Evolutionary conservation across 2,113 vertebrate genomes (phyloP).

Genomic region (Sapajus apella): DNA sequence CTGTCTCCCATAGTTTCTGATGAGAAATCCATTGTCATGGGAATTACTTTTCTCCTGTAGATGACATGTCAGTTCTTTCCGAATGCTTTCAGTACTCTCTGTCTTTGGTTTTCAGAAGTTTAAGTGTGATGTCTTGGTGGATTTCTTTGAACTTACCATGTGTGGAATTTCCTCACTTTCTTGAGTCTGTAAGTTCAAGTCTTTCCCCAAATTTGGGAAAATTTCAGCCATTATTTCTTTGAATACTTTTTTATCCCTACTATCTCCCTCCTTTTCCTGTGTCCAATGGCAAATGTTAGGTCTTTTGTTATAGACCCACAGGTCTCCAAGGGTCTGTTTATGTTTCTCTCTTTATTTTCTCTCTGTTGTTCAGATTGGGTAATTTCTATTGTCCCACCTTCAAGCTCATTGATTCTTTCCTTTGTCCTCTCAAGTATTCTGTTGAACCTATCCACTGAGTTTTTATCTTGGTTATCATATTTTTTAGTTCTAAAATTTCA

Average conservation of each 20-base stretch:
- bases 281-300: neutral
- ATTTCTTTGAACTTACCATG: slow-evolving; percentile 10
- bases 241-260: neutral
- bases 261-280: neutral
- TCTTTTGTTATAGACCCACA: neutral
- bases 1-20: neutral
- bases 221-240: neutral
- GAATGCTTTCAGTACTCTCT: neutral
- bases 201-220: neutral
- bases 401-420: neutral
- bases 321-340: neutral
- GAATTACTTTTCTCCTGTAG: neutral
- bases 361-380: neutral
- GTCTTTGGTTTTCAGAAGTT: neutral
- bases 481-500: neutral
- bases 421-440: neutral
- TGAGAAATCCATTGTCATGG: neutral
- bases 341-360: neutral
- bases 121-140: neutral
- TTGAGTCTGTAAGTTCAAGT: neutral
- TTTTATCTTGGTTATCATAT: neutral
- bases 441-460: neutral
- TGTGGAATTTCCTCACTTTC: neutral
- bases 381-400: neutral
- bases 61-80: neutral